Evolutionary conservation across 2,797 vertebrate species (phyloP).

Genomic region (Amphiprion clarkii): DNA sequence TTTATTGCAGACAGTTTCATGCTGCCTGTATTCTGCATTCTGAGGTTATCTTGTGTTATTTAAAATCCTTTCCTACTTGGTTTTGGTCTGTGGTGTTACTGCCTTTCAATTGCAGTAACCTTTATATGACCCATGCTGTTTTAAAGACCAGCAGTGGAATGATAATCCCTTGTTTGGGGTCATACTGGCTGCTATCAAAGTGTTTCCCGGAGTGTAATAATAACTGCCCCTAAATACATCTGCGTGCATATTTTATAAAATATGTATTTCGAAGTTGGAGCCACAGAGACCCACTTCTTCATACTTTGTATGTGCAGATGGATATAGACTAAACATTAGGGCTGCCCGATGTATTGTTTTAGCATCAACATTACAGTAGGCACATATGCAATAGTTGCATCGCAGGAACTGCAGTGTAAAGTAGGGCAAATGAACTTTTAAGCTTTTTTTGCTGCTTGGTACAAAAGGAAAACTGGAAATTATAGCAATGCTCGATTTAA

Average conservation of each 20-base stretch:
- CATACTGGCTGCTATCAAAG: conserved; percentile 42
- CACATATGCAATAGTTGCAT: too few relatives aligned
- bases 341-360: too few relatives aligned
- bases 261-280: conserved; percentile 5
- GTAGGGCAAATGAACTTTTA: too few relatives aligned
- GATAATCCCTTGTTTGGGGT: conserved; percentile 65
- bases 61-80: conserved; percentile 39
- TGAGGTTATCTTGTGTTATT: conserved; percentile 43
- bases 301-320: background rate
- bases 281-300: conserved; percentile 10
- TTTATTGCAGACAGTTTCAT: conserved; percentile 12
- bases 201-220: conserved; percentile 32
- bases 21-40: conserved; percentile 22
- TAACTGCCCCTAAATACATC: background rate
- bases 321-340: background rate
- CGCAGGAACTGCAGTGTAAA: too few relatives aligned
- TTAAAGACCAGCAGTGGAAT: conserved; percentile 44
- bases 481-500: too few relatives aligned
- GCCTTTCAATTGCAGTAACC: conserved; percentile 34
- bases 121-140: conserved; percentile 39
- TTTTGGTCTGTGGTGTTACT: background rate
- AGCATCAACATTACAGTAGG: too few relatives aligned
- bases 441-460: too few relatives aligned
- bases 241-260: background rate
- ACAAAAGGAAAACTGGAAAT: too few relatives aligned